Evolutionary conservation across 2,797 vertebrate genomes (phyloP), one percentile per base, ranked within the genome.

Genomic region (Gymnodraco acuticeps): DNA sequence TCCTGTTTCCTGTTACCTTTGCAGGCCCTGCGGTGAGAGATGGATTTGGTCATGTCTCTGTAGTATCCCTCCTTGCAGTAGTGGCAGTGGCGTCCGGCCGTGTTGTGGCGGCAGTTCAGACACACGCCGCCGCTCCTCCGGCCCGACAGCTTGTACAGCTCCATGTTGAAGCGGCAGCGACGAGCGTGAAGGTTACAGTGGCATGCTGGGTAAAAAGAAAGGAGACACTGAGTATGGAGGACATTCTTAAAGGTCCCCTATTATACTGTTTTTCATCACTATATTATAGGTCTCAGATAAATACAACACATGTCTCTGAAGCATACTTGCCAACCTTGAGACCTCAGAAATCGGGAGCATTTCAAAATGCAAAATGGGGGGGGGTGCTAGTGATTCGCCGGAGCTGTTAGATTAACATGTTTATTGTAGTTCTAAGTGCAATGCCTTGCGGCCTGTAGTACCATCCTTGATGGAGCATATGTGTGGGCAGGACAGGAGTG

Each of bases 31-130:
- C 98, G 94, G 89, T 99, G 97, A 5, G 96, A 96, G 93, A 99
- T 98, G 90, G 97, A 93, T 89, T 99, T 99, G 90, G 95, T 96
- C 96, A 99, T 96, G 95, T 99, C 98, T 0, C 98, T 89, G 95
- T 98, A 99, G 95, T 96, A 99, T 10, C 98, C 98, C 90, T 99
- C 98, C 90, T 96, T 98, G 95, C 98, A 99, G 95, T 99, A 99
- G 92, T 99, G 98, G 87, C 98, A 99, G 87, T 99, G 98, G 23
- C 98, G 95, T 0, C 98, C 98, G 0, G 98, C 98, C 0, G 98
- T 99, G 95, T 99, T 99, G 94, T 99, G 98, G 5, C 98, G 96
- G 82, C 98, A 99, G 94, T 99, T 99, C 77, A 99, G 96, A 64
- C 98, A 99, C 64, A 99, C 98, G 0, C 98, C 98, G 0, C 98